Base-by-base conservation (phyloP, 2,797 vertebrate species). In the Gymnothorax javanicus region DNA sequence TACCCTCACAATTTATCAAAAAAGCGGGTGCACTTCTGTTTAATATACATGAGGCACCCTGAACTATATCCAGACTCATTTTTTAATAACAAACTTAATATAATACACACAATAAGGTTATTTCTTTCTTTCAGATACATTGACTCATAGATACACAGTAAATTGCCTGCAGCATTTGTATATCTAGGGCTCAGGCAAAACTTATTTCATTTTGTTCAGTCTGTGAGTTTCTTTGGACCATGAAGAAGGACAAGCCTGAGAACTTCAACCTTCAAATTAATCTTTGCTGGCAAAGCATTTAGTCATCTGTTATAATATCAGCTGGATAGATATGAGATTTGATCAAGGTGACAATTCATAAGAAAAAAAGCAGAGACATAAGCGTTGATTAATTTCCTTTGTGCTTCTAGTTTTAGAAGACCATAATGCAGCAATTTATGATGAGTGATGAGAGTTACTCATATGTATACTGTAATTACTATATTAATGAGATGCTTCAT, bases 1-100 rank as follows among this genome's bases (percentile, higher is more conserved):
- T 94, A 94, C 93, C 91, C 89, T 90, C 90, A 94, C 93, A 93
- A 94, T 94, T 94, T 93, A 94, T 94, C 94, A 94, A 93, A 93
- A 93, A 93, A 91, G 91, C 93, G 11, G 2, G 90, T 89, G 90
- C 90, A 85, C 90, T 92, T 89, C 91, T 93, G 88, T 91, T 94
- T 93, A 94, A 93, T 94, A 95, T 93, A 94, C 93, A 94, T 93
- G 93, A 94, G 92, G 93, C 87, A 27, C 88, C 85, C 91, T 94
- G 93, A 95, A 94, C 94, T 94, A 95, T 73, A 33, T 73, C 71
- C 71, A 27, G 25, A 9, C 12, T 73, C 71, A 67, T 43, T 73
- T 73, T 27, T 73, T 73, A 73, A 33, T 4, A 43, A 3, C 12
- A 43, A 73, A 25, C 71, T 15, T 73, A 33, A 15, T 25, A 73